Conservation (phyloP, 2,797 vertebrate species). For the Merluccius polli region DNA sequence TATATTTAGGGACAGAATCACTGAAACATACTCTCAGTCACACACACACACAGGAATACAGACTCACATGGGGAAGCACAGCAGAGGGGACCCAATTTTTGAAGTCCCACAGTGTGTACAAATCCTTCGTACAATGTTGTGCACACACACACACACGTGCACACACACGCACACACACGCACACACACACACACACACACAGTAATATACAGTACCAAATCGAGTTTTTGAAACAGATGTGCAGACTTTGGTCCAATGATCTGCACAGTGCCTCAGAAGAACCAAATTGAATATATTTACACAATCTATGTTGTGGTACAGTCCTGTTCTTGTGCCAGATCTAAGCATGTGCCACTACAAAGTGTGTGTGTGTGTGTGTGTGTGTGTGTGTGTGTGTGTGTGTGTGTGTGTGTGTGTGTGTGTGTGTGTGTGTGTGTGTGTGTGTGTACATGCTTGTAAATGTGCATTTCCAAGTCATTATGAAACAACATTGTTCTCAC, state of each 20-base stretch:
- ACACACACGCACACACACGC: background rate
- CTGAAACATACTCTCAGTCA: background rate
- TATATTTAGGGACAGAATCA: slow-evolving; percentile 49
- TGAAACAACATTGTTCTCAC: background rate
- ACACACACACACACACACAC: slow-evolving; percentile 7
- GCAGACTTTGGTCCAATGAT: background rate
- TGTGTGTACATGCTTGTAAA: background rate
- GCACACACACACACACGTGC: background rate
- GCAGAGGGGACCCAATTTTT: slow-evolving; percentile 35
- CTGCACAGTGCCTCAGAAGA: too few species aligned
- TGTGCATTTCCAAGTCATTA: background rate
- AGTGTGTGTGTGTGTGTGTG: too few species aligned
- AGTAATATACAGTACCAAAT: background rate
- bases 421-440: background rate
- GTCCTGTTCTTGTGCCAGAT: too few species aligned
- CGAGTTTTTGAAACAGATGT: background rate
- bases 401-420: background rate
- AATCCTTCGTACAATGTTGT: slow-evolving; percentile 16
- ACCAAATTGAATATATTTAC: too few species aligned
- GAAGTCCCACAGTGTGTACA: slow-evolving; percentile 31
- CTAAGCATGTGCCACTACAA: too few species aligned
- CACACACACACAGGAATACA: background rate
- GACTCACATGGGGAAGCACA: background rate
- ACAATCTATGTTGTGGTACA: too few species aligned
- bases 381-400: background rate